These are phyloP conservation scores for Linnaemya tessellans DNA, from an alignment of 2,888 invertebrate genomes.

Conservation along the genomic window DNA sequence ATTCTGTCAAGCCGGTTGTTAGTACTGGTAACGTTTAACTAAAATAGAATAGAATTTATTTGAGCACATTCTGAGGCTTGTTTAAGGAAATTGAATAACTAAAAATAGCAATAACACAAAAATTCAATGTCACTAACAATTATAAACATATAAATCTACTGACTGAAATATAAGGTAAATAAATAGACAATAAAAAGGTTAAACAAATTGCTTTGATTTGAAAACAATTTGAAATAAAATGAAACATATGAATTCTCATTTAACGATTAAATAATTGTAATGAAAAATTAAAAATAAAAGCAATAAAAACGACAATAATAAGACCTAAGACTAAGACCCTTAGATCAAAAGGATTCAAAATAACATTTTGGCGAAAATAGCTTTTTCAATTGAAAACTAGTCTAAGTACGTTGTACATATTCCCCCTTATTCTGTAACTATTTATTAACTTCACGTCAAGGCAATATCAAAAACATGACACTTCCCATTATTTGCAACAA, in stretches of 20 bases:
- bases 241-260: not conserved
- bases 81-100: conserved; percentile 44
- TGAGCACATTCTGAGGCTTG: conserved; percentile 49
- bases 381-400: no score
- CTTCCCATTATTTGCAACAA: no score
- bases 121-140: conserved; percentile 61
- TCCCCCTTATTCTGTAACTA: no score
- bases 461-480: no score
- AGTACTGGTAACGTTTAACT: conserved; percentile 24
- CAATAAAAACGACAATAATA: no score
- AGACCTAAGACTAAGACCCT: no score
- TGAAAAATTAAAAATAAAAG: no score
- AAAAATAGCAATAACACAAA: conserved; percentile 1
- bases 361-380: no score
- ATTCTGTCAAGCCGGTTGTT: conserved; percentile 57
- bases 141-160: conserved; percentile 27
- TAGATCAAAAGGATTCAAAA: no score
- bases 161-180: conserved; percentile 11
- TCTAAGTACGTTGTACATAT: no score
- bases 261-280: not conserved
- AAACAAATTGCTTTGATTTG: conserved; percentile 1
- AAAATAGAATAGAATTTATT: conserved; percentile 32
- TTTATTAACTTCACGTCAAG: no score
- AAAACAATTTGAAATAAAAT: not conserved
- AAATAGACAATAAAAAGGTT: not conserved